Conservation (phyloP, 2,797 vertebrate species). For the Chloroceryle amazona region DNA sequence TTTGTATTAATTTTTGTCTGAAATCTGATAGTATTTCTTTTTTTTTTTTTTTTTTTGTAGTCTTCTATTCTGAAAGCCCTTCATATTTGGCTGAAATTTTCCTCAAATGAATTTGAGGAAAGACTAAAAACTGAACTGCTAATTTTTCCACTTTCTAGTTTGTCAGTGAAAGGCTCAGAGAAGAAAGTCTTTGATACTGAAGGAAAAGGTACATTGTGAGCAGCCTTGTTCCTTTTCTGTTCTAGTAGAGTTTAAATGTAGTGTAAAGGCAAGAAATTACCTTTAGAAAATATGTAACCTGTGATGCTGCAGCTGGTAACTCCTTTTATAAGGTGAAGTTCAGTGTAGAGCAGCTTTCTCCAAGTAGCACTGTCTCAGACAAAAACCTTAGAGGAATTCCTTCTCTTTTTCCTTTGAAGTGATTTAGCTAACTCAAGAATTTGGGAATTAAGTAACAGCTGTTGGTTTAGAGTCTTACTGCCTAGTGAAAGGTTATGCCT, state of each 20-base stretch:
- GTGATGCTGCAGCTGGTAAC: background rate
- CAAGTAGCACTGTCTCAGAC: background rate
- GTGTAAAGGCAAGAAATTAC: background rate
- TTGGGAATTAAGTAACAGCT: background rate
- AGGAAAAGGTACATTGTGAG: background rate
- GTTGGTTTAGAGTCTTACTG: background rate
- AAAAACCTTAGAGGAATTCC: background rate
- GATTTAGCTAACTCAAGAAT: background rate
- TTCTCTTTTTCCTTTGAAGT: background rate
- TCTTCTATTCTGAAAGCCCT: background rate
- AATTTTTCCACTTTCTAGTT: background rate
- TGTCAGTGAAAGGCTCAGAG: background rate
- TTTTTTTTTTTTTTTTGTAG: background rate
- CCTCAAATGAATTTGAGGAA: background rate
- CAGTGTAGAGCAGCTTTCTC: background rate
- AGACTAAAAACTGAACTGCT: background rate
- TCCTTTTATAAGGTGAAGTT: background rate
- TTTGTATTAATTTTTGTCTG: conserved; percentile 4
- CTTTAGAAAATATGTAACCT: background rate
- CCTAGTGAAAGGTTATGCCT: background rate
- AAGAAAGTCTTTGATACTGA: background rate
- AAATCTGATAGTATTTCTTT: background rate
- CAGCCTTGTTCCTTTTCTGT: background rate
- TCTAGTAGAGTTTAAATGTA: background rate
- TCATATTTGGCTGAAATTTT: background rate